Evolutionary conservation across 1,140 invertebrate genomes (phyloP).

Genomic region (Drosophila ogumai): DNA sequence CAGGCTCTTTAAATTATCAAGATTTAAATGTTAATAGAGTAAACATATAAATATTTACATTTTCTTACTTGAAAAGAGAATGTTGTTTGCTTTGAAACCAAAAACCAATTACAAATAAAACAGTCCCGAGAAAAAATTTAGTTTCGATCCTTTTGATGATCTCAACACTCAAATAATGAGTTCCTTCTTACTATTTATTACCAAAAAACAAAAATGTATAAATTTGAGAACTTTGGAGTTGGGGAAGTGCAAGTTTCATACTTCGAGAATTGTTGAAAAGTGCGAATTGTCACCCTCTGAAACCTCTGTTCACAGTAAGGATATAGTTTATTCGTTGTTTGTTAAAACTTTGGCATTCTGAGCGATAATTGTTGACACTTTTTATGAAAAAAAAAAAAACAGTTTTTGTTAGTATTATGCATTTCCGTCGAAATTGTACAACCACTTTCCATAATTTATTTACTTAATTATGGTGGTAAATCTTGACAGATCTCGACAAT

Average conservation of each 20-base stretch:
- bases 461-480: not conserved
- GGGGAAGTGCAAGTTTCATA: not conserved
- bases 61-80: not conserved
- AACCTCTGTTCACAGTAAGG: not conserved
- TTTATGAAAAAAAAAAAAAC: not conserved
- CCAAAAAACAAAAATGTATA: not conserved
- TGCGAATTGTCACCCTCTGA: not conserved
- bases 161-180: not conserved
- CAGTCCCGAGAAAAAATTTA: not conserved
- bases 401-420: not conserved
- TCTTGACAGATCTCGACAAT: not conserved
- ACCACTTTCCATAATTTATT: not conserved
- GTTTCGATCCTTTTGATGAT: not conserved
- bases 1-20: not conserved
- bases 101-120: not conserved
- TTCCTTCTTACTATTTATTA: not conserved
- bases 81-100: slow-evolving; percentile 10
- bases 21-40: not conserved
- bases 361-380: slow-evolving; percentile 13
- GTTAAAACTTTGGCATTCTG: not conserved
- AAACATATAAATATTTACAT: not conserved
- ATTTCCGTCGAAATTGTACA: too few species aligned
- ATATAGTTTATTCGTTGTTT: not conserved
- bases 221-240: not conserved
- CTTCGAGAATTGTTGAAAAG: too few species aligned